phyloP scores from a whole-genome alignment of 2,113 vertebrate genomes.

The Serilophus lunatus region DNA sequence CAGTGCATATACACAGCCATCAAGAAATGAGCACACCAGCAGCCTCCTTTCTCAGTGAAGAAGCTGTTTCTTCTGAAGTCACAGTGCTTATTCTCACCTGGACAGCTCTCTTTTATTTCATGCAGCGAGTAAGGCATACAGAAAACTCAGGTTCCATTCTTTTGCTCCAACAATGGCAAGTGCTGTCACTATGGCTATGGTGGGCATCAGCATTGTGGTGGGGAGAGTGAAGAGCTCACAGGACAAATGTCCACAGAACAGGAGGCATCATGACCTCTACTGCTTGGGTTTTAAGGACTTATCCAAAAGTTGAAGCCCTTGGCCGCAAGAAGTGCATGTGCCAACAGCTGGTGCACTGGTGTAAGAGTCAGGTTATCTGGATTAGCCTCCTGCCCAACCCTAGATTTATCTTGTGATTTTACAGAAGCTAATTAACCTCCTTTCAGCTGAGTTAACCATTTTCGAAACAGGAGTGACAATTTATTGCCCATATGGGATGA shows the following conservation, averaged over 20 bases:
- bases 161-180: background rate
- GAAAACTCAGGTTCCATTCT: background rate
- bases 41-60: background rate
- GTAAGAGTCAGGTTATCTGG: background rate
- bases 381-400: background rate
- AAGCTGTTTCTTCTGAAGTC: background rate
- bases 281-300: background rate
- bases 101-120: background rate
- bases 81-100: accelerated
- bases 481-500: conserved; percentile 6
- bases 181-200: background rate
- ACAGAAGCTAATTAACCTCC: background rate
- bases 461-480: background rate
- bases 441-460: background rate
- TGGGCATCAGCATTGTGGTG: accelerated
- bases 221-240: background rate
- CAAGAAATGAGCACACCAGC: background rate
- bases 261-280: accelerated
- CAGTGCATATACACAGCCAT: background rate
- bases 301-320: background rate
- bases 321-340: background rate
- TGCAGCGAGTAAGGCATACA: background rate
- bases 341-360: background rate
- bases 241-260: background rate
- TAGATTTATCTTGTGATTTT: background rate